Evolutionary conservation across 1,140 invertebrate species (phyloP).

Genomic region (Pararge aegeria): DNA sequence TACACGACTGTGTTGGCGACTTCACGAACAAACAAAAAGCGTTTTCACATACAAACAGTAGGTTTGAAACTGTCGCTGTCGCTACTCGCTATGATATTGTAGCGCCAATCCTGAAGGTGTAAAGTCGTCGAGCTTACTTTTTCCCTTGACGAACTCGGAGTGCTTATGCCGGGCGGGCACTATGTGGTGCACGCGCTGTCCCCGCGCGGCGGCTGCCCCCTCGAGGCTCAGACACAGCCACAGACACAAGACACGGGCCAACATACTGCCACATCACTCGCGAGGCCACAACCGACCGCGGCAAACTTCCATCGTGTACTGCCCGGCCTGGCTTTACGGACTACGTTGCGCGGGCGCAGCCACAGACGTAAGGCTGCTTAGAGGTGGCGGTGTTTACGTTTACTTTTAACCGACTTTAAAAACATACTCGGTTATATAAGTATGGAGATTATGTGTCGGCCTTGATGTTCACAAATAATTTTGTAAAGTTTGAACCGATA

Average conservation of each 20-base stretch:
- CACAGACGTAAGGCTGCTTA: slow-evolving; percentile 38
- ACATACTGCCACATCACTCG: slow-evolving; percentile 76
- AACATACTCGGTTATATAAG: not conserved
- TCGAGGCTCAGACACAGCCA: slow-evolving; percentile 37
- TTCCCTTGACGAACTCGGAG: slow-evolving; percentile 75
- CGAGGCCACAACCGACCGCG: slow-evolving; percentile 60
- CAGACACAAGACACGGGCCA: slow-evolving; percentile 60
- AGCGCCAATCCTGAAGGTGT: not conserved
- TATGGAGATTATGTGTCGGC: too few species aligned
- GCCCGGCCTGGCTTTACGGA: slow-evolving; percentile 54
- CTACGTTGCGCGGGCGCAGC: slow-evolving; percentile 54
- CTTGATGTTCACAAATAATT: too few species aligned
- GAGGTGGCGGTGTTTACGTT: slow-evolving; percentile 14
- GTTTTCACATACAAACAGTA: too few species aligned
- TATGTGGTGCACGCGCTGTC: slow-evolving; percentile 49
- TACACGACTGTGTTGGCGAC: too few species aligned
- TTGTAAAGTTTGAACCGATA: too few species aligned
- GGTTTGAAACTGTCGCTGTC: too few species aligned
- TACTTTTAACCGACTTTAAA: not conserved
- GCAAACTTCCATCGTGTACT: slow-evolving; percentile 68
- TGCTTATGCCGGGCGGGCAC: slow-evolving; percentile 54
- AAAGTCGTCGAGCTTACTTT: slow-evolving; percentile 63
- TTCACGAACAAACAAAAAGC: too few species aligned
- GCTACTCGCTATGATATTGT: too few species aligned
- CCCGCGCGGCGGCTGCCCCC: slow-evolving; percentile 47